phyloP scores from a whole-genome alignment of 2,888 invertebrate species.

The Dryobota labecula region DNA sequence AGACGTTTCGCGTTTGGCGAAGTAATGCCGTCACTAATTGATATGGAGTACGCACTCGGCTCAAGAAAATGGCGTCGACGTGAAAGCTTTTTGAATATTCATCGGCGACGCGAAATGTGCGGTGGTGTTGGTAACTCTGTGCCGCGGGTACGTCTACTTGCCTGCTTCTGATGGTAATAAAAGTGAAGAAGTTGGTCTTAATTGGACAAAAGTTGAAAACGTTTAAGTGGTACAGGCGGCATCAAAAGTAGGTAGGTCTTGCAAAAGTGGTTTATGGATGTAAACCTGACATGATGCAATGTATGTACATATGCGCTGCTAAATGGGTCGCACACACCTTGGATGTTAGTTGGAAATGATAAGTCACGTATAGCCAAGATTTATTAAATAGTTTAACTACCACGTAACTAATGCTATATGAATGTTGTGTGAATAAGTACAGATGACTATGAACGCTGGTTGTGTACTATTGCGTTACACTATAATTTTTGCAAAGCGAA shows the following conservation, averaged over 20 bases:
- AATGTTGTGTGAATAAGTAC: no score
- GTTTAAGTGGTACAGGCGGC: not conserved
- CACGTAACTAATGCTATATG: no score
- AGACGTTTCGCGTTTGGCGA: conserved; percentile 62
- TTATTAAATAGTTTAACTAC: no score
- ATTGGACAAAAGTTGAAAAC: conserved; percentile 8
- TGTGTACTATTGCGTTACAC: no score
- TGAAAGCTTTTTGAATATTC: conserved; percentile 78
- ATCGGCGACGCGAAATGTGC: conserved; percentile 70
- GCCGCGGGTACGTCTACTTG: conserved; percentile 17
- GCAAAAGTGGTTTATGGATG: not conserved
- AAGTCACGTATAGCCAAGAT: no score
- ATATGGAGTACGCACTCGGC: conserved; percentile 74
- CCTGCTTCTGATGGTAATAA: conserved; percentile 8
- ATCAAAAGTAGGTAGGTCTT: not conserved
- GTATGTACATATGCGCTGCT: no score
- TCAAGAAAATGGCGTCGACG: conserved; percentile 71
- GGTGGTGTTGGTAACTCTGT: conserved; percentile 48
- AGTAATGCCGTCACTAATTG: conserved; percentile 76
- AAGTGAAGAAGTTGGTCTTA: conserved; percentile 1
- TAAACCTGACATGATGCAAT: not conserved
- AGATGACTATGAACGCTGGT: no score
- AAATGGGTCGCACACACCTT: no score
- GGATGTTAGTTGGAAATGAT: no score
- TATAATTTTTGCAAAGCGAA: no score